Evolutionary conservation across 2,797 vertebrate species (phyloP), one percentile per base, ranked within the genome.

Genomic region (Tinamus major): DNA sequence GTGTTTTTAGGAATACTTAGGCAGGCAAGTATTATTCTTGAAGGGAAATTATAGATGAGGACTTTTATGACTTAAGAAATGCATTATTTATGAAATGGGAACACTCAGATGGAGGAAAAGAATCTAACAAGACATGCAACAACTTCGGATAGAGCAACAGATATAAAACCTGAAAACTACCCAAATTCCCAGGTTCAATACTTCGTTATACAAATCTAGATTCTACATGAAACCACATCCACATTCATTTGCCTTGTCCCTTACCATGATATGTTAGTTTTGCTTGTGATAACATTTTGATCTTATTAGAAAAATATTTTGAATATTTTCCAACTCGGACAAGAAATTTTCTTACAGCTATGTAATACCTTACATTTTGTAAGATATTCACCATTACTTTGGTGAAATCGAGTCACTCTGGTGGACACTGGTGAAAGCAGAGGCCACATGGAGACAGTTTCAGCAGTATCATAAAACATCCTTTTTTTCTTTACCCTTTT

Each of bases 41-140:
- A n/a, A 70, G 39, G 51, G 81, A 93, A 92, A 94, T 67, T 65
- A 61, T 26, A 80, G 39, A 59, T 74, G 56, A 49, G 84, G 78
- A 68, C 55, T 55, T 69, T 51, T 82, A 72, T 24, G 13, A 27
- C n/a, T 71, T 86, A 17, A 76, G 77, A 89, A 87, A 85, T 8
- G 7, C 65, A 67, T 31, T 37, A n/a, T 58, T 85, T 75, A 46
- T 2, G 46, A 84, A 77, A 63, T 14, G 65, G 53, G n/a, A 20
- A 77, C 13, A 37, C 23, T 11, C 11, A n/a, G 26, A 64, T 13
- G n/a, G 16, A 79, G 27, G 20, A 79, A 74, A 79, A 44, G 27
- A 53, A 71, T 82, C 46, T 46, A 64, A 59, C 55, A 87, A 24
- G 58, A 55, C 21, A 33, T 26, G 49, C 68, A 92, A 64, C 20